Conservation (phyloP, 37 sponge, comb jelly and placozoan species). For the Bolinopsis microptera region DNA sequence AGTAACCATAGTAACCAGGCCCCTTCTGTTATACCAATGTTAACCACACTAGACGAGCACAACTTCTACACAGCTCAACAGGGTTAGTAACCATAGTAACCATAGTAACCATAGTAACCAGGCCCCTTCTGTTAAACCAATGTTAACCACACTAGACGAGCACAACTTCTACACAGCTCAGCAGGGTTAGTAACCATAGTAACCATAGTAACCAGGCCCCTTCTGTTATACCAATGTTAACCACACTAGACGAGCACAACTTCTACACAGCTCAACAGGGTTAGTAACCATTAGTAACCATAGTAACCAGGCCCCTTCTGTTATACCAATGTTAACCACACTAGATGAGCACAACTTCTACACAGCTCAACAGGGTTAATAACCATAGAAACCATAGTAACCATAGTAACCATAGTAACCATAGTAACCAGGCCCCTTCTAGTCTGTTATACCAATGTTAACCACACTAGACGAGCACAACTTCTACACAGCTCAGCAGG, state of each 20-base stretch:
- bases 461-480: slow-evolving; percentile 41
- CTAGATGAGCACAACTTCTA: slow-evolving; percentile 60
- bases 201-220: too few species aligned
- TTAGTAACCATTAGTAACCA: background rate
- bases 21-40: too few species aligned
- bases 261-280: background rate
- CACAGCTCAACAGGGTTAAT: slow-evolving; percentile 3
- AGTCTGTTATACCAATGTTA: slow-evolving; percentile 2
- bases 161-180: background rate
- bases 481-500: slow-evolving; percentile 33
- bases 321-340: background rate
- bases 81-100: background rate
- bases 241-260: background rate
- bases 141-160: background rate
- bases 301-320: slow-evolving; percentile 9
- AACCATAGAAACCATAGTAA: too few species aligned
- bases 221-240: too few species aligned
- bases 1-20: too few species aligned
- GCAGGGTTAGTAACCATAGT: background rate
- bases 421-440: background rate
- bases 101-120: too few species aligned
- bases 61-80: slow-evolving; percentile 1
- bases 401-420: too few species aligned
- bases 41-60: background rate
- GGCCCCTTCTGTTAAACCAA: too few species aligned